These are phyloP conservation scores for Lithobius niger DNA, from an alignment of 1,140 invertebrate species.

Conservation along the genomic window DNA sequence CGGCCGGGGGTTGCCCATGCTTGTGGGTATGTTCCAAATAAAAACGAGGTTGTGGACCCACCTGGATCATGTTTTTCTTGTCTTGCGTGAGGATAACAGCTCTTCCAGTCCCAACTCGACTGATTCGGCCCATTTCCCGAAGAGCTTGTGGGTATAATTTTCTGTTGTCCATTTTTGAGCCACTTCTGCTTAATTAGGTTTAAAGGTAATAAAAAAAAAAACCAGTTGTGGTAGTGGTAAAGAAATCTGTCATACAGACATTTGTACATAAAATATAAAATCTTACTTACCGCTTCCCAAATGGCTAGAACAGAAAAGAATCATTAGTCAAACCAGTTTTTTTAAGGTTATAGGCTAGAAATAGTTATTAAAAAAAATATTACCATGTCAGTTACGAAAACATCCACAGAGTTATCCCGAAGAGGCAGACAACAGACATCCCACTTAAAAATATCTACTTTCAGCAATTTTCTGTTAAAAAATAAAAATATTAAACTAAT, in stretches of 20 bases:
- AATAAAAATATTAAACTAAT: too few species aligned
- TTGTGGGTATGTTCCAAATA: too few species aligned
- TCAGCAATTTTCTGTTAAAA: too few species aligned
- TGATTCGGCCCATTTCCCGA: slow-evolving; percentile 37
- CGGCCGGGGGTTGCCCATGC: too few species aligned
- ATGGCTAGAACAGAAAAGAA: slow-evolving; percentile 34
- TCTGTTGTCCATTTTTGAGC: slow-evolving; percentile 36
- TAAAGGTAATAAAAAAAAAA: not conserved
- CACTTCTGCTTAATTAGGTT: slow-evolving; percentile 22
- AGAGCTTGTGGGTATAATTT: slow-evolving; percentile 38
- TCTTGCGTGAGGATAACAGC: slow-evolving; percentile 43
- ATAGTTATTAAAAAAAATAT: not conserved
- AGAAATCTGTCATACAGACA: too few species aligned
- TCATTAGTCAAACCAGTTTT: slow-evolving; percentile 9
- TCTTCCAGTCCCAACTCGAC: slow-evolving; percentile 31
- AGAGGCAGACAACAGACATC: slow-evolving; percentile 37
- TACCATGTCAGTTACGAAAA: slow-evolving; percentile 45
- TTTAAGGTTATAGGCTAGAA: not conserved
- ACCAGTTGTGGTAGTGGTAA: too few species aligned
- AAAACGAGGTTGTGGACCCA: slow-evolving; percentile 14
- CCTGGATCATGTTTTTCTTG: slow-evolving; percentile 34
- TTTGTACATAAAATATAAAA: not conserved
- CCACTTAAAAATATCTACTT: slow-evolving; percentile 34
- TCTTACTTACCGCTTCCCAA: slow-evolving; percentile 36
- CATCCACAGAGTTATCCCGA: slow-evolving; percentile 38